phyloP scores from a whole-genome alignment of 2,113 vertebrate species.

The Athene cunicularia region DNA sequence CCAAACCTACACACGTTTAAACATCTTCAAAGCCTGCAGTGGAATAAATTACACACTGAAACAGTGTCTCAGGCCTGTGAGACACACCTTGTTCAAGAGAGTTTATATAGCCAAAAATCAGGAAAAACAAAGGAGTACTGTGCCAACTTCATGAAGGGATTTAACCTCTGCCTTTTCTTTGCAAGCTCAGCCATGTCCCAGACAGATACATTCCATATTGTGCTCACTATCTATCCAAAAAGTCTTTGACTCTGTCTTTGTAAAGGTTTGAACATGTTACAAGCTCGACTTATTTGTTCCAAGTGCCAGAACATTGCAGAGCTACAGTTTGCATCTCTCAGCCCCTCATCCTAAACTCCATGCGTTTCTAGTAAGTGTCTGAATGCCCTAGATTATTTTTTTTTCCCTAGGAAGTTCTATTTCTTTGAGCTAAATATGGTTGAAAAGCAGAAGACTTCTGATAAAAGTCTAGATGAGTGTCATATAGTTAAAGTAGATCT shows the following conservation, averaged over 20 bases:
- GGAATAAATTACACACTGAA: not conserved
- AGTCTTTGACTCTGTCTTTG: not conserved
- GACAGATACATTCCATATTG: not conserved
- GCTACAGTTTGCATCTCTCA: not conserved
- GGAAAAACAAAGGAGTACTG: not conserved
- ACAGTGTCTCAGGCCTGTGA: not conserved
- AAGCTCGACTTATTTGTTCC: not conserved
- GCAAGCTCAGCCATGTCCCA: not conserved
- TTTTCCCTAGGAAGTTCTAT: not conserved
- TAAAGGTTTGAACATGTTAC: not conserved
- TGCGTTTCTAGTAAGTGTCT: not conserved
- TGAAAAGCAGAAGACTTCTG: not conserved
- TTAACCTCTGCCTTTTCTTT: not conserved
- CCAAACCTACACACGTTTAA: not conserved
- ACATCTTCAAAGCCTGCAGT: not conserved
- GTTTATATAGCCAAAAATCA: not conserved
- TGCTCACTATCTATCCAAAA: not conserved
- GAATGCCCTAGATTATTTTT: not conserved
- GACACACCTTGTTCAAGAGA: not conserved
- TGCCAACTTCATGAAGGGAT: not conserved
- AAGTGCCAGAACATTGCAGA: not conserved
- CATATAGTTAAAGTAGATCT: not conserved
- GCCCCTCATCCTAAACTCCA: not conserved
- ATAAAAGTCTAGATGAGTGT: not conserved
- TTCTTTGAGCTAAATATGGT: not conserved